Evolutionary conservation across 2,113 vertebrate genomes (phyloP), one percentile per base, ranked within the genome.

Genomic region (Bolborhynchus lineola): DNA sequence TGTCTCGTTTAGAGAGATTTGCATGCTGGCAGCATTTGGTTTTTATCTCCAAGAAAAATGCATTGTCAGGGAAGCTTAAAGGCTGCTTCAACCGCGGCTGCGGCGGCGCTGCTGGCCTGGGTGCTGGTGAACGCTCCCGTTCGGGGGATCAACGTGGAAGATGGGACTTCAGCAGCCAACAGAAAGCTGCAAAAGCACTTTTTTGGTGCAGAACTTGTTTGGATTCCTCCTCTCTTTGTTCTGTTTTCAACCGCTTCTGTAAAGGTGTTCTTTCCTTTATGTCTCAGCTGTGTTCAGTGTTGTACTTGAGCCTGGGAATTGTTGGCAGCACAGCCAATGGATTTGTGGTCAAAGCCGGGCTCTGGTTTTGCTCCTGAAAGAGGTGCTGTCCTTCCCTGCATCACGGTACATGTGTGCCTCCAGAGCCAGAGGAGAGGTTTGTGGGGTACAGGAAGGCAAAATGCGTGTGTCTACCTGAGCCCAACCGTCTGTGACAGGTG

Each of bases 1-100:
- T 71, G 85, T 90, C 97, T 98, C 81, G 95, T 96, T 97, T 84
- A 93, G 93, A 85, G 97, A 96, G 92, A 96, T 98, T 96, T 96
- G 96, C 97, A 96, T 94, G 97, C 97, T 94, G 93, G 92, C 97
- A 85, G 92, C 96, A 59, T 97, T 80, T 96, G 81, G 93, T 41
- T 94, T 96, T 92, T 75, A 96, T 97, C 93, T 90, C 79, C 67
- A 47, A 86, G 84, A 93, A 90, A 95, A 94, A 90, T 37, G 80
- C 77, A 62, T 89, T 88, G 96, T 92, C 84, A 77, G 95, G 84
- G 94, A 87, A 82, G 95, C 97, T 94, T 71, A 92, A 72, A 96
- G 95, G 91, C 95, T 93, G 96, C 82, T 95, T 93, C 95, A 76
- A 53, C 96, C 95, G 65, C 44, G 62, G 7, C 92, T 88, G 64